Percentiles rank a stretch among this genome's conserved stretches.
phyloP scores from a whole-genome alignment of 1,140 invertebrate genomes.

The Drosophila pachea region DNA sequence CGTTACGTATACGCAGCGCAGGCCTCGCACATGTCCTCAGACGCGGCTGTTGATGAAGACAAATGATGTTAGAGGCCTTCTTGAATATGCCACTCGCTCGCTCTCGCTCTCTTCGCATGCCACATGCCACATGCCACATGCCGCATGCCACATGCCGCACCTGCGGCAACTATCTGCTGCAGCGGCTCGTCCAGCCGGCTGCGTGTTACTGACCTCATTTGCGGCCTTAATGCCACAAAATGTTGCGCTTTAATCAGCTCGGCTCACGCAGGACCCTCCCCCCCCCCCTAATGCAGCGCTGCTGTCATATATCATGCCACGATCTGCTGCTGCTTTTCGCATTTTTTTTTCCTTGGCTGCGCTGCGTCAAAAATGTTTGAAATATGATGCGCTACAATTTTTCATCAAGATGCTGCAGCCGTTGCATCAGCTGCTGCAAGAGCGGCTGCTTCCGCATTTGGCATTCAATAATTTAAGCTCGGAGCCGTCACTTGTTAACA shows the following conservation, averaged over 20 bases:
- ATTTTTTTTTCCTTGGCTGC: constrained; percentile 32
- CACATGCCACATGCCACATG: too few relatives aligned
- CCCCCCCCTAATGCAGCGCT: not conserved
- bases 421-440: constrained; percentile 1
- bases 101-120: not conserved
- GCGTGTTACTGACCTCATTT: constrained; percentile 47
- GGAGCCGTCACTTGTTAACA: constrained; percentile 71
- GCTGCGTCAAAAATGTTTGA: constrained; percentile 40
- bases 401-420: constrained; percentile 18
- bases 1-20: constrained; percentile 59
- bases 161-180: constrained; percentile 36
- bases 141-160: too few relatives aligned
- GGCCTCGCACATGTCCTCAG: constrained; percentile 37
- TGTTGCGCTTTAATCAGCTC: constrained; percentile 41
- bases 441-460: constrained; percentile 22
- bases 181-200: constrained; percentile 13
- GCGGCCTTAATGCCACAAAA: constrained; percentile 35
- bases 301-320: constrained; percentile 18
- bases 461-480: constrained; percentile 66
- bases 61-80: constrained; percentile 46
- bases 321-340: not conserved
- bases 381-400: constrained; percentile 59
- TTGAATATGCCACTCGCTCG: not conserved
- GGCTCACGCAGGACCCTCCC: not conserved
- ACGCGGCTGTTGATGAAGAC: constrained; percentile 52